These are phyloP conservation scores for Chaetura pelagica DNA, from an alignment of 2,113 vertebrate species.

Conservation along the genomic window DNA sequence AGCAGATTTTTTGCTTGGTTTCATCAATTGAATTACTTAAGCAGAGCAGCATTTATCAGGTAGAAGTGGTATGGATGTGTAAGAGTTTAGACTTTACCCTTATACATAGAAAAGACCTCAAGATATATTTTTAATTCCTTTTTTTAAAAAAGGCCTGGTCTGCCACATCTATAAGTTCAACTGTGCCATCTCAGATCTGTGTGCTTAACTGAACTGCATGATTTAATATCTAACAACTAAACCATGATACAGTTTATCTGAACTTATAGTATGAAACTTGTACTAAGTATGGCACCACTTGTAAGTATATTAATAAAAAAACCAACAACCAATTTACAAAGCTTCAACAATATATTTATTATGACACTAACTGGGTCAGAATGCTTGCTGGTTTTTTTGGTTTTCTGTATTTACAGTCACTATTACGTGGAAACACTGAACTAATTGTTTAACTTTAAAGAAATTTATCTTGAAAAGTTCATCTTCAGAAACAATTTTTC, in stretches of 20 bases:
- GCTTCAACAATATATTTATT: background rate
- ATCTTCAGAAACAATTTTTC: background rate
- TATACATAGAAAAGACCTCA: background rate
- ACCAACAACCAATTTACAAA: background rate
- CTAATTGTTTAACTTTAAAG: background rate
- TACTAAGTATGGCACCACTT: background rate
- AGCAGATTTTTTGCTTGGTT: background rate
- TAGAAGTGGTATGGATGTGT: background rate
- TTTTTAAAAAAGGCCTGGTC: background rate
- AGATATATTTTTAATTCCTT: background rate
- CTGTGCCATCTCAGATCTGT: background rate
- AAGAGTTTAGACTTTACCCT: background rate
- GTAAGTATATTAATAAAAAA: background rate
- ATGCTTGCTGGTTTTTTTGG: background rate
- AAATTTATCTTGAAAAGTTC: background rate
- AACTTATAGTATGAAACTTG: background rate
- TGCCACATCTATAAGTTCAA: background rate
- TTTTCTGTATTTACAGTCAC: background rate
- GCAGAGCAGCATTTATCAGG: background rate
- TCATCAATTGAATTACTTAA: background rate
- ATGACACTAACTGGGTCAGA: background rate
- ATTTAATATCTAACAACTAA: background rate
- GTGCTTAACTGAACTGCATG: background rate
- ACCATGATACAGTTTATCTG: background rate
- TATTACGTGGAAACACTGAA: background rate